Evolutionary conservation across 2,888 invertebrate species (phyloP), one percentile per base, ranked within the genome.

Genomic region (Dryobota labecula): DNA sequence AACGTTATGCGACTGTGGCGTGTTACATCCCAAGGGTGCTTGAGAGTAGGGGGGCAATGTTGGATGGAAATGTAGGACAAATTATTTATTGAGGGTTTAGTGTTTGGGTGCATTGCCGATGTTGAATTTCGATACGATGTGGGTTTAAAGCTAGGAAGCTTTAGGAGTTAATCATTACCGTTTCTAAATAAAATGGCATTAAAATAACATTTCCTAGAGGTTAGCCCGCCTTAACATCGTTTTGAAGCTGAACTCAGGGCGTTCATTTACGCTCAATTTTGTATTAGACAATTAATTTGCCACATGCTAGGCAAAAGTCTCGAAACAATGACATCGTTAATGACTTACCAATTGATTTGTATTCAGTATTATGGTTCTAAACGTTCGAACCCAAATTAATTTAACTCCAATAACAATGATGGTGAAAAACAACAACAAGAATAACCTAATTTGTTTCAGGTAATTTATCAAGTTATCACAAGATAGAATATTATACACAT

Each of bases 1-100:
- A 84, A 78, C 76, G 83, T 58, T 73, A 53, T 76, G 68, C 47
- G 75, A 74, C 77, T 66, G 68, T 71, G 49, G 70, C 70, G 69
- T 58, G 70, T 69, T 69, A 75, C 64, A 60, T 57, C 74, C 66
- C 81, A 65, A 79, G 75, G 67, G 78, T 60, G 33, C 65, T 75
- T 60, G 24, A 11, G 60, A 24, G 15, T 70, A 24, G 56, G 67
- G 56, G 20, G 47, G 5, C 69, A 13, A 54, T 36, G 61, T 6
- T 27, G 2, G 2, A 5, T 36, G 20, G 9, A 54, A 27, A 53
- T 49, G n/a, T 43, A 4, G 57, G 65, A 69, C 43, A 69, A 30
- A 68, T 68, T 62, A 30, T 38, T 33, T 18, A 27, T 49, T 49
- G 20, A n/a, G 2, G 2, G 38, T 30, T 41, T 62, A 51, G 27